Conservation (phyloP, 2,113 vertebrate species). For the Baryphthengus martii region DNA sequence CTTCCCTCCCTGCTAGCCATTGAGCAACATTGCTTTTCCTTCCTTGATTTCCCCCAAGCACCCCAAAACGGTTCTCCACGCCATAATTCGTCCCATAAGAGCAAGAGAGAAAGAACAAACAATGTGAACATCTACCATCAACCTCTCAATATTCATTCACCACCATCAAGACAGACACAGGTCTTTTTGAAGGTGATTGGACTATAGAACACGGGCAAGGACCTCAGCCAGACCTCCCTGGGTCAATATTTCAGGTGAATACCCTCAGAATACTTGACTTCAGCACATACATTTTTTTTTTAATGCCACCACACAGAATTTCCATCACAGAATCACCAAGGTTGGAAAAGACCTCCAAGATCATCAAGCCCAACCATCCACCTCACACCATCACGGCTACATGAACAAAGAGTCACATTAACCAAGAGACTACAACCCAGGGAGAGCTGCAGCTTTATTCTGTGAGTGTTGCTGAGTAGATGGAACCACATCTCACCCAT, state of each 20-base stretch:
- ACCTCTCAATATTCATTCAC: accelerated
- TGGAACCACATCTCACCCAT: neutral
- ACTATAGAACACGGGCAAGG: neutral
- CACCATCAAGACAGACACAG: neutral
- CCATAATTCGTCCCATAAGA: neutral
- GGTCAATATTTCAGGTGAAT: neutral
- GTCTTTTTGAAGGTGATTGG: neutral
- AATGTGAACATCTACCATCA: accelerated
- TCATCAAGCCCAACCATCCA: no score
- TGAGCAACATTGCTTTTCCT: no score
- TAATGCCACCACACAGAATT: neutral
- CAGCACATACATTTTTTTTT: neutral
- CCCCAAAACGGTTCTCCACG: neutral
- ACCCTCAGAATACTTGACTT: neutral
- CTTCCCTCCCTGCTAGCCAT: no score
- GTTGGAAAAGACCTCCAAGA: no score
- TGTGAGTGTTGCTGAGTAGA: neutral
- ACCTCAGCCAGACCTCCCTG: neutral
- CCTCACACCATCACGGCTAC: no score
- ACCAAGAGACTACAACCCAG: neutral
- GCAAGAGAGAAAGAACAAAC: neutral
- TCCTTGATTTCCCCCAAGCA: neutral
- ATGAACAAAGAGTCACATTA: neutral
- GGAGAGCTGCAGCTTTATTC: neutral
- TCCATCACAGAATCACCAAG: no score